Conservation (phyloP, 2,113 vertebrate species). For the Tupaia chinensis region DNA sequence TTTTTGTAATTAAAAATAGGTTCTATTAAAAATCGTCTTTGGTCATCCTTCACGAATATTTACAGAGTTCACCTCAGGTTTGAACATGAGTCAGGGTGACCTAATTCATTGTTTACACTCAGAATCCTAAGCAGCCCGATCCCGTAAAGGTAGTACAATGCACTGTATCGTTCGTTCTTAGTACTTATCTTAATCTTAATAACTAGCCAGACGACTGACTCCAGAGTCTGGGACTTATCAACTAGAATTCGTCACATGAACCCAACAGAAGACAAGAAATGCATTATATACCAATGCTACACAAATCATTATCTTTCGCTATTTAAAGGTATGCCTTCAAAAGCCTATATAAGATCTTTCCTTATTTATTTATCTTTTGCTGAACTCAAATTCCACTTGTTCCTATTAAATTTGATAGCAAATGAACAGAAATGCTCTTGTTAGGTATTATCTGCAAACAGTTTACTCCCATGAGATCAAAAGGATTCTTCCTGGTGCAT, state of each 20-base stretch:
- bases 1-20: constrained; percentile 25
- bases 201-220: constrained; percentile 94
- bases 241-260: constrained; percentile 89
- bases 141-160: constrained; percentile 85
- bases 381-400: constrained; percentile 84
- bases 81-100: constrained; percentile 85
- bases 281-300: constrained; percentile 86
- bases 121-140: constrained; percentile 84
- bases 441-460: constrained; percentile 87
- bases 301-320: constrained; percentile 88
- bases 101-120: constrained; percentile 87
- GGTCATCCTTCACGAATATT: constrained; percentile 83
- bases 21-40: constrained; percentile 76
- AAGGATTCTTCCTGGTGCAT: constrained; percentile 85
- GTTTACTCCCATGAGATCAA: constrained; percentile 87
- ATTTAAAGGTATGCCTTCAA: constrained; percentile 88
- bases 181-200: constrained; percentile 92
- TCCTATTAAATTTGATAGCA: constrained; percentile 86
- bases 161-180: constrained; percentile 87
- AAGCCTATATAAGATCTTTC: constrained; percentile 85
- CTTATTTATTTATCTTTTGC: constrained; percentile 79
- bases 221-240: constrained; percentile 91
- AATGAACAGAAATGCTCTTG: constrained; percentile 87
- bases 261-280: constrained; percentile 88
- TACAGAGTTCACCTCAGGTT: constrained; percentile 81